Evolutionary conservation across 2,797 vertebrate genomes (phyloP).

Genomic region (Trichosurus vulpecula): DNA sequence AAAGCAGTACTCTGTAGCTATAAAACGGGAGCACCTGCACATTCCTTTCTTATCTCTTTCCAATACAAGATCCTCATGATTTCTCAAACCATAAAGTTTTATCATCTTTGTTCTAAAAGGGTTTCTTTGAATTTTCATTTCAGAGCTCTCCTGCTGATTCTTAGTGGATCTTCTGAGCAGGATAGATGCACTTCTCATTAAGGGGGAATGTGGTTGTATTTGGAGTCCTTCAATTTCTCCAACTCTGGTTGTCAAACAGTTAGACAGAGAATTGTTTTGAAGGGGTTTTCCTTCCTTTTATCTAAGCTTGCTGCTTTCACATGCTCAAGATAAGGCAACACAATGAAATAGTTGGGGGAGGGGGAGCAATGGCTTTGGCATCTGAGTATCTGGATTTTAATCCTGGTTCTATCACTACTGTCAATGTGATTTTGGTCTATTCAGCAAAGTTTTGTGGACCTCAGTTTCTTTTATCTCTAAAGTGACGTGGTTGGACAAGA

Average conservation of each 20-base stretch:
- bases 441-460: neutral
- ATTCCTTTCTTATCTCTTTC: constrained; percentile 39
- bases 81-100: constrained; percentile 39
- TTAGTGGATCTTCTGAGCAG: neutral
- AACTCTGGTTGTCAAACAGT: neutral
- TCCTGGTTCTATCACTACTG: neutral
- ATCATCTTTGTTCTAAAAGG: neutral
- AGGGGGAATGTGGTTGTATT: neutral
- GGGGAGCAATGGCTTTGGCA: neutral
- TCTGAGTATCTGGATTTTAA: neutral
- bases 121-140: neutral
- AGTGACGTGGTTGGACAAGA: neutral
- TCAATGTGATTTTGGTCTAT: neutral
- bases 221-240: constrained; percentile 19
- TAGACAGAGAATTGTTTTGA: neutral
- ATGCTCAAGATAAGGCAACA: neutral
- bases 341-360: neutral
- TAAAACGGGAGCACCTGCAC: neutral
- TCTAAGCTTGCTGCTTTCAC: neutral
- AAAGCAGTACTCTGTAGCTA: constrained; percentile 26
- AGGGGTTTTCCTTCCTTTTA: neutral
- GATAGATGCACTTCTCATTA: neutral
- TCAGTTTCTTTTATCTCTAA: neutral
- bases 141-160: neutral
- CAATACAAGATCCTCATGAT: neutral